Conservation (phyloP, 53 echinoderm and acorn worm species). For the Pentamera pediparva region DNA sequence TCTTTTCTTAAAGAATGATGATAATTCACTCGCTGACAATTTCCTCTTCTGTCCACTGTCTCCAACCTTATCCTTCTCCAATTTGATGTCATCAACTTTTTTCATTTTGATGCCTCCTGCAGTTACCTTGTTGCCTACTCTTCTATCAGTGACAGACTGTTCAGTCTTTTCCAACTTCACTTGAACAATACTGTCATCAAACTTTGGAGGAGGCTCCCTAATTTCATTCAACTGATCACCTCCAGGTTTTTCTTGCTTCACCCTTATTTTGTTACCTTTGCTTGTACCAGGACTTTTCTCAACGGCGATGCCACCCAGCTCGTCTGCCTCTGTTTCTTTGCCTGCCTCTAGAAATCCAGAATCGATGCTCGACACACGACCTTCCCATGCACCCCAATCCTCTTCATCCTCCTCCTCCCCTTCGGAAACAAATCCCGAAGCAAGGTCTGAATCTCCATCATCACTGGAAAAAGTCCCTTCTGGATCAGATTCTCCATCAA, state of each 20-base stretch:
- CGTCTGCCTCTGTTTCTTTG: not conserved
- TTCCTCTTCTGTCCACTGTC: not conserved
- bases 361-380: not conserved
- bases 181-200: no score
- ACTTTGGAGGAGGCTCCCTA: not conserved
- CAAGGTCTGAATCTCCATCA: constrained; percentile 17
- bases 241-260: not conserved
- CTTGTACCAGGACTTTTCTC: not conserved
- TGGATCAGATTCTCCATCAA: not conserved
- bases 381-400: constrained; percentile 12
- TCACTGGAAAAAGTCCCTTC: constrained; percentile 10
- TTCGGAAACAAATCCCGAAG: no score
- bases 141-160: not conserved
- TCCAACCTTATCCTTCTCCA: not conserved
- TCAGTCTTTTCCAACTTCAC: not conserved
- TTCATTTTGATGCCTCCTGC: no score
- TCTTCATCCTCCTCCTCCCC: not conserved
- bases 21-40: constrained; percentile 6
- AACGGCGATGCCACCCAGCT: not conserved
- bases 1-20: constrained; percentile 17
- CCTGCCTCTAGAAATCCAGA: constrained; percentile 1
- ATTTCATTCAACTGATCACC: not conserved
- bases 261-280: not conserved
- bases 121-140: no score
- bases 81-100: no score